phyloP scores from a whole-genome alignment of 2,113 vertebrate species.

The Telmatochromis sp. region DNA sequence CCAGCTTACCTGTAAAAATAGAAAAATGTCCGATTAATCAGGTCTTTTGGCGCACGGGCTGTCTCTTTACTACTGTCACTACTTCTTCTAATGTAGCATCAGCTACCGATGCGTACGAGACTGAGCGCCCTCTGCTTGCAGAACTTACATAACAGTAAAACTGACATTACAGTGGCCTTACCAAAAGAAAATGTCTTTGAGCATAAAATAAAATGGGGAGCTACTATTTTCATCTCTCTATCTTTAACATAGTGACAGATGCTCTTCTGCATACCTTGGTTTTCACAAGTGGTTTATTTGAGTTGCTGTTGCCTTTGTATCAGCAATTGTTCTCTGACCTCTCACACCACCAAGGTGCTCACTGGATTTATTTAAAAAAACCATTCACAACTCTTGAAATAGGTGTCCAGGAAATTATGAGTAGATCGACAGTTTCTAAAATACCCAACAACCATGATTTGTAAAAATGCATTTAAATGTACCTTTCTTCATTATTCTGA shows the following conservation, averaged over 20 bases:
- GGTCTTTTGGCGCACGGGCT: fast-evolving
- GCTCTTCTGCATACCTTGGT: background rate
- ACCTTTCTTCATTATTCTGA: background rate
- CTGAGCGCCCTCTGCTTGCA: fast-evolving
- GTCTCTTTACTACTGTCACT: background rate
- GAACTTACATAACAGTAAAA: background rate
- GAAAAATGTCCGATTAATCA: background rate
- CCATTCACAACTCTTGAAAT: background rate
- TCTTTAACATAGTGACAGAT: background rate
- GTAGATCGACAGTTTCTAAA: background rate
- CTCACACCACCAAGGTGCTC: background rate
- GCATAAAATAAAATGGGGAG: background rate
- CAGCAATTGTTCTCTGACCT: background rate
- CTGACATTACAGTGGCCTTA: background rate
- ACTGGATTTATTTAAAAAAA: background rate
- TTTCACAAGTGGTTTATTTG: background rate
- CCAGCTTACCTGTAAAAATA: background rate
- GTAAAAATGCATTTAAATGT: background rate
- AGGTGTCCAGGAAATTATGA: background rate
- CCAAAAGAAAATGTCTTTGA: background rate
- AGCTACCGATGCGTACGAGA: fast-evolving
- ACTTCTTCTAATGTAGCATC: background rate
- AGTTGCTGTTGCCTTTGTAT: background rate
- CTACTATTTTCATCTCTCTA: background rate
- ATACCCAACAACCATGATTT: background rate